Conservation (phyloP, 2,113 vertebrate genomes). For the Puma concolor region DNA sequence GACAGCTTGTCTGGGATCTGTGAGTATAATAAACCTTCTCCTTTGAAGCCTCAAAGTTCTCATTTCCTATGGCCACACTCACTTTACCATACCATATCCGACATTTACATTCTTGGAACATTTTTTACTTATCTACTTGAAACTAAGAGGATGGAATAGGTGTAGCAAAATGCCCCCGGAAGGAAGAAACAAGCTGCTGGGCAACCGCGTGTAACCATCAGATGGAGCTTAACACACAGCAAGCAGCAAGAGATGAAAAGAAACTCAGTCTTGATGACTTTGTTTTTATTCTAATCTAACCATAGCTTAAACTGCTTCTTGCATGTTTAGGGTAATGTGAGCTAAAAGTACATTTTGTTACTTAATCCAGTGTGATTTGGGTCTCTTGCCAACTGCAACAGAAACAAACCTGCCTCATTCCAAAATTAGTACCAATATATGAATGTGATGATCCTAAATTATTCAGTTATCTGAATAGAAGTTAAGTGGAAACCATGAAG, state of each 20-base stretch:
- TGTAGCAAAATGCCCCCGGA: neutral
- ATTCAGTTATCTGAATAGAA: neutral
- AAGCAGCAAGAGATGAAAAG: neutral
- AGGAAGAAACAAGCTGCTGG: neutral
- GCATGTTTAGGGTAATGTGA: neutral
- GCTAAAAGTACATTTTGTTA: neutral
- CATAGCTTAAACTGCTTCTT: neutral
- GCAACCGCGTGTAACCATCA: neutral
- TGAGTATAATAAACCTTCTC: neutral
- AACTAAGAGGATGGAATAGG: neutral
- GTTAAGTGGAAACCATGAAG: neutral
- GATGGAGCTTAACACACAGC: neutral
- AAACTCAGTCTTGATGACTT: neutral
- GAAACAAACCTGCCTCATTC: neutral
- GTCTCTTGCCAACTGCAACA: neutral
- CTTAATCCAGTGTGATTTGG: neutral
- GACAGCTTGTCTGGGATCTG: neutral
- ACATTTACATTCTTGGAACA: neutral
- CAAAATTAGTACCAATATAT: neutral
- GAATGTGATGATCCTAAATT: neutral
- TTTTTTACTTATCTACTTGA: neutral
- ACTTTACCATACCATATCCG: neutral
- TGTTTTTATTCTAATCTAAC: neutral
- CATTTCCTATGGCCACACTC: neutral
- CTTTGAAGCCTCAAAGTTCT: neutral